Base-by-base conservation (phyloP, 2,888 invertebrate genomes). In the Rutpela maculata region DNA sequence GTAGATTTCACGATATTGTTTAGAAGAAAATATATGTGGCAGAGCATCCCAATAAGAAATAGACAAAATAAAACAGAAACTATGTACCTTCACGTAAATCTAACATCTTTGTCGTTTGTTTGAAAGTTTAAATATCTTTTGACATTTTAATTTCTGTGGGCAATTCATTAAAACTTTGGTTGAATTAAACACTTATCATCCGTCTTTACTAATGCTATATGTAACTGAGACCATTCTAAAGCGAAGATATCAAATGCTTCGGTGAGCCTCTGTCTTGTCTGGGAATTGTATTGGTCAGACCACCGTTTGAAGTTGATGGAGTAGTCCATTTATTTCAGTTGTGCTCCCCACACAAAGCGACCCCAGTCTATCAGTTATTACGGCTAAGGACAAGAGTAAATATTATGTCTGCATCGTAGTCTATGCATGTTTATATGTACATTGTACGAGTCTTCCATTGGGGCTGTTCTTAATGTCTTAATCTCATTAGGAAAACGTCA, bases 281-380 rank as follows among this genome's bases (percentile, higher is more conserved):
- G 12, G 60, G 38, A 17, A 63, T 63, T 10, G 67, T 68, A 63
- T 75, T 76, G 75, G 74, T 74, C 74, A 70, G 71, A 78, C 75
- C 77, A 69, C 77, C 74, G 65, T 67, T 56, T 68, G 79, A 76
- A 78, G 74, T 79, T 82, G 82, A 82, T 80, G 75, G 78, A 82
- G 76, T 68, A 72, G 74, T 70, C 74, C 79, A 80, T 80, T 82
- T 77, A 79, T 82, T 78, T 75, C 67, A 72, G 73, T 77, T 77
- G 80, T 77, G 74, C 74, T 71, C 73, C 74, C 57, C n/a, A 31
- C 57, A 55, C 73, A 69, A 73, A 68, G 59, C 75, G 73, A 69
- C 66, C 78, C 78, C 55, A 63, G 66, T 75, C 78, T 77, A 80
- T 82, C 79, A 78, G 80, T 76, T 71, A 70, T 67, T 70, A 22